Evolutionary conservation across 2,113 vertebrate species (phyloP).

Genomic region (Solea senegalensis): DNA sequence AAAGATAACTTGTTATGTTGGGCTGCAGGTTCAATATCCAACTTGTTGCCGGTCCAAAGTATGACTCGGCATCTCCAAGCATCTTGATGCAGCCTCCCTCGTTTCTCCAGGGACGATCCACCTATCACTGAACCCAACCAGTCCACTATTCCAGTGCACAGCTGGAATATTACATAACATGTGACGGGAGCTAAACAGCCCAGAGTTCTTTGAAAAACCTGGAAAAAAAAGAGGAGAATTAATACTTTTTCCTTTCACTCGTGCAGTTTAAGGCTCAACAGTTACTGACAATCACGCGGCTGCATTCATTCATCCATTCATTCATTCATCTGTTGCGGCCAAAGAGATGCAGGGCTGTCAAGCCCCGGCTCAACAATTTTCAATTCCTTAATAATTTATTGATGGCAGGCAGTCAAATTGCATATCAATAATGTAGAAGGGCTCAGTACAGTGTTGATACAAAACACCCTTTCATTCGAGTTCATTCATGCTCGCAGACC

Average conservation of each 20-base stretch:
- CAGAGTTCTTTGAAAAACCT: constrained; percentile 32
- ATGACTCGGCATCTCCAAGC: constrained; percentile 24
- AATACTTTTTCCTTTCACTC: constrained; percentile 29
- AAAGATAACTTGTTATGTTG: neutral
- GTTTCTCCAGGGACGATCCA: constrained; percentile 33
- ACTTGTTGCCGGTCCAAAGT: constrained; percentile 15
- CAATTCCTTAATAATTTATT: constrained; percentile 78
- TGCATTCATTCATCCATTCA: constrained; percentile 49
- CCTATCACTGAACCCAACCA: constrained; percentile 28
- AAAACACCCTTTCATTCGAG: constrained; percentile 69
- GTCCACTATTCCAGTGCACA: constrained; percentile 47
- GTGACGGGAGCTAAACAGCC: constrained; percentile 25
- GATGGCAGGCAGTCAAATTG: constrained; percentile 76
- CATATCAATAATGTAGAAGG: constrained; percentile 79
- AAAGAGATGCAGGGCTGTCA: constrained; percentile 52
- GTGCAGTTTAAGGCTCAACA: constrained; percentile 35
- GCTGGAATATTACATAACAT: constrained; percentile 62
- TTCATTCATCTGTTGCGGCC: constrained; percentile 47
- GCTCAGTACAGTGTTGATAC: constrained; percentile 77
- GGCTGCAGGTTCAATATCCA: constrained; percentile 7
- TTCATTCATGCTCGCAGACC: constrained; percentile 71
- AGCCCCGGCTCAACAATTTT: constrained; percentile 71
- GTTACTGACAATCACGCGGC: constrained; percentile 36
- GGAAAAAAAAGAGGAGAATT: constrained; percentile 15
- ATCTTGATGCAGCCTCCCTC: constrained; percentile 53